phyloP scores from a whole-genome alignment of 1,140 invertebrate species.

The Ceratosolen solmsi region DNA sequence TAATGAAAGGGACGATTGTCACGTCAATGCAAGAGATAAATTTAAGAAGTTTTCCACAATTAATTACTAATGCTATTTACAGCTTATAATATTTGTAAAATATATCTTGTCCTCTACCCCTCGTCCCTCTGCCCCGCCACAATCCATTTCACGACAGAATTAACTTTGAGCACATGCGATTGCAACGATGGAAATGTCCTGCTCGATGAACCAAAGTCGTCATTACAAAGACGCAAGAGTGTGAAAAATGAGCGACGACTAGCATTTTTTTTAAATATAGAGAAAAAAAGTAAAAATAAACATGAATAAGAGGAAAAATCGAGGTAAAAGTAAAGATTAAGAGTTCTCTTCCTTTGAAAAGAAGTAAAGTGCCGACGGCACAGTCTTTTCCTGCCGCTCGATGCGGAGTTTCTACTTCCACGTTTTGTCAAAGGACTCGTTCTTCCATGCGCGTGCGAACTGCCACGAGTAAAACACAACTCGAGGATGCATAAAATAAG shows the following conservation, averaged over 20 bases:
- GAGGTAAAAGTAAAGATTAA: slow-evolving; percentile 15
- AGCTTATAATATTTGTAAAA: no score
- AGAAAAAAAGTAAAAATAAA: slow-evolving; percentile 36
- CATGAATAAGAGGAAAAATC: slow-evolving; percentile 2
- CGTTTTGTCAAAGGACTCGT: slow-evolving; percentile 48
- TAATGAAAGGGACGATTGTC: no score
- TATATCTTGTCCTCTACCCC: no score
- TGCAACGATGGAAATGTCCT: not conserved
- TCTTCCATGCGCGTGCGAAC: slow-evolving; percentile 8
- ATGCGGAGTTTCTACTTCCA: slow-evolving; percentile 31
- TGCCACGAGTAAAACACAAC: slow-evolving; percentile 6
- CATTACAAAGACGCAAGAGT: not conserved
- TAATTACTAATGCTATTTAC: no score
- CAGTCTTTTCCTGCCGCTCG: slow-evolving; percentile 37
- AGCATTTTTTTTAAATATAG: slow-evolving; percentile 8
- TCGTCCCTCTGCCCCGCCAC: no score
- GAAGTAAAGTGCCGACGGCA: slow-evolving; percentile 39
- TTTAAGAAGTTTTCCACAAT: no score
- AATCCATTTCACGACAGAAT: no score
- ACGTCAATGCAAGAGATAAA: no score
- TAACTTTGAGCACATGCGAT: not conserved
- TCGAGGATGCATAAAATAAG: slow-evolving; percentile 46
- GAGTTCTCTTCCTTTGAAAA: slow-evolving; percentile 47
- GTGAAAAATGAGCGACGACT: not conserved
- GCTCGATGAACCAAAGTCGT: not conserved